Evolutionary conservation across 2,113 vertebrate genomes (phyloP).

Genomic region (Litocranius walleri): DNA sequence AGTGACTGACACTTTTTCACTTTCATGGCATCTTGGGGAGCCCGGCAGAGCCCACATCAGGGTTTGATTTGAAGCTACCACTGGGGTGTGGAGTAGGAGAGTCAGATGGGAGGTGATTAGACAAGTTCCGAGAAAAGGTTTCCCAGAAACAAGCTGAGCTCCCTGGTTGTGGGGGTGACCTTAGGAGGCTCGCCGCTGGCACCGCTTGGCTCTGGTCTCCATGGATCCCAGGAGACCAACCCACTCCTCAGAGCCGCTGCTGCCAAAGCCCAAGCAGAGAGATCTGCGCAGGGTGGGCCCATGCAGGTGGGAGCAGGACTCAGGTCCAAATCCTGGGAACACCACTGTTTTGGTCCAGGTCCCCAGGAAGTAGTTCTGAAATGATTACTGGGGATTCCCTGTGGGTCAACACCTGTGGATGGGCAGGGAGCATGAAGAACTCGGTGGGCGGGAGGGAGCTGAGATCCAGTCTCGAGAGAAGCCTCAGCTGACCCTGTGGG

Average conservation of each 20-base stretch:
- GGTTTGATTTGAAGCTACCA: too few species aligned
- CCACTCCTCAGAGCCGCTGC: neutral
- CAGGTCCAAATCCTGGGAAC: neutral
- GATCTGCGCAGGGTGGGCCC: too few species aligned
- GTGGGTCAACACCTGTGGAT: neutral
- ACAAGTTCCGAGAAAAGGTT: neutral
- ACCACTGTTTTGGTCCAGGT: too few species aligned
- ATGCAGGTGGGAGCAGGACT: rapidly evolving
- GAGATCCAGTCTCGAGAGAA: neutral
- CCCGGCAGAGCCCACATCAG: rapidly evolving
- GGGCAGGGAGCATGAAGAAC: neutral
- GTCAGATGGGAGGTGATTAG: neutral
- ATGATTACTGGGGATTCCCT: neutral
- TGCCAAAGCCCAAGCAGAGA: neutral
- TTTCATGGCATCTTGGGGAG: neutral
- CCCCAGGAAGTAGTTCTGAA: neutral
- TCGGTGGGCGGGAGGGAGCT: neutral
- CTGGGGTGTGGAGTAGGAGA: neutral
- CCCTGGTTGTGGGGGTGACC: neutral
- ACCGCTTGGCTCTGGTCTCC: neutral
- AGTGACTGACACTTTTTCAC: neutral
- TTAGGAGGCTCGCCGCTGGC: neutral
- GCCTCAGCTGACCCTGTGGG: neutral
- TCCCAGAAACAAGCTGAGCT: neutral
- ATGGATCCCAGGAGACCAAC: neutral